A percentile compares a stretch with the other conserved stretches of the same genome.
Conservation (phyloP, 1,140 invertebrate genomes). For the Antheraea pernyi region DNA sequence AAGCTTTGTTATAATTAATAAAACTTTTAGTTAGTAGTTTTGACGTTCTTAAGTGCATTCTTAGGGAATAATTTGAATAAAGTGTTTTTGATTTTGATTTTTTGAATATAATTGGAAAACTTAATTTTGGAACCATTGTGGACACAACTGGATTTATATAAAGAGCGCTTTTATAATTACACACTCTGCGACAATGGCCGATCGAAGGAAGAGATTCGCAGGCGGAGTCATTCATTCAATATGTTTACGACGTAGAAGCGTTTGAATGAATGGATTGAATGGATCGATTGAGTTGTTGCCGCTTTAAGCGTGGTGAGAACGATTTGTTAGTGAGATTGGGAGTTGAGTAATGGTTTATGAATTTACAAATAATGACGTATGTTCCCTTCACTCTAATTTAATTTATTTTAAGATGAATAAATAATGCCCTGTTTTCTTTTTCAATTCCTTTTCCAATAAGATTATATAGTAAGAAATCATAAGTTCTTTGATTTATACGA, state of each 20-base stretch:
- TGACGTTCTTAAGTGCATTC: too few relatives aligned
- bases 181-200: conserved; percentile 34
- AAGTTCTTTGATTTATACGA: too few relatives aligned
- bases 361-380: neutral
- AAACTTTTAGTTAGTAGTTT: too few relatives aligned
- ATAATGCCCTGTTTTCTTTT: neutral
- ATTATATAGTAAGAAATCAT: too few relatives aligned
- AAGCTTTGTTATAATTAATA: too few relatives aligned
- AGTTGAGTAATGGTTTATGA: neutral
- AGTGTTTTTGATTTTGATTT: too few relatives aligned
- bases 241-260: conserved; percentile 41
- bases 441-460: too few relatives aligned
- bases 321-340: conserved; percentile 8
- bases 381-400: neutral
- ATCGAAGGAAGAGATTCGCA: conserved; percentile 34
- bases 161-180: conserved; percentile 35
- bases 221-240: conserved; percentile 38
- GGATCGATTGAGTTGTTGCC: conserved; percentile 47
- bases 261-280: conserved; percentile 40
- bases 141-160: conserved; percentile 25
- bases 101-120: neutral
- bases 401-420: neutral
- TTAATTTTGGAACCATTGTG: conserved; percentile 20
- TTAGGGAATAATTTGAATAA: too few relatives aligned
- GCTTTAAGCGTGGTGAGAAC: conserved; percentile 17